Conservation (phyloP, 2,797 vertebrate species). For the Anomalospiza imberbis region DNA sequence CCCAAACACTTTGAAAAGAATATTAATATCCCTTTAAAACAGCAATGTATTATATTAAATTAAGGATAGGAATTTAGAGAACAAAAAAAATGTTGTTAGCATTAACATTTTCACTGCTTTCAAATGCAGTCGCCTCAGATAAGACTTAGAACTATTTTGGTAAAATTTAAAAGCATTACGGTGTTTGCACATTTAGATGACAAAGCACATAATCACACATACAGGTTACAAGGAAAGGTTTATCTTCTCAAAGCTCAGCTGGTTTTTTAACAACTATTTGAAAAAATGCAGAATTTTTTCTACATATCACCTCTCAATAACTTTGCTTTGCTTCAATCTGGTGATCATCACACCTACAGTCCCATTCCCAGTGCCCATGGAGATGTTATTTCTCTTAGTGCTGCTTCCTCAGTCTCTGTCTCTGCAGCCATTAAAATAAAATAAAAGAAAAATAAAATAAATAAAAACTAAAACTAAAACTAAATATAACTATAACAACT, state of each 20-base stretch:
- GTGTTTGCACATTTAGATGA: constrained; percentile 43
- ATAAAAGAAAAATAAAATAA: too few species aligned
- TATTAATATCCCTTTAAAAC: constrained; percentile 67
- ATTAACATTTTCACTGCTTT: constrained; percentile 43
- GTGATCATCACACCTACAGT: neutral
- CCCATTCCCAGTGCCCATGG: neutral
- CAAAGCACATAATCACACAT: neutral
- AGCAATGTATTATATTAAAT: constrained; percentile 63
- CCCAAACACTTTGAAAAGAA: constrained; percentile 69
- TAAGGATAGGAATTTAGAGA: constrained; percentile 56
- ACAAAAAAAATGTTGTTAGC: constrained; percentile 36
- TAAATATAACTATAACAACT: too few species aligned
- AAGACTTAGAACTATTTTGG: constrained; percentile 26
- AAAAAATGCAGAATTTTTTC: neutral
- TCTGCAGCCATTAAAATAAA: neutral
- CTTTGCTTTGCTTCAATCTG: neutral
- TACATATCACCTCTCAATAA: neutral
- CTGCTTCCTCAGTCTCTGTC: neutral
- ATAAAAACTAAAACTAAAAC: too few species aligned
- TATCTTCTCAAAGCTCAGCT: neutral
- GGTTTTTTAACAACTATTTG: neutral
- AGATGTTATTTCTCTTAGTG: neutral
- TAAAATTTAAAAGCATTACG: neutral
- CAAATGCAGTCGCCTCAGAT: neutral
- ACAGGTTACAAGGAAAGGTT: neutral